Evolutionary conservation across 2,113 vertebrate genomes (phyloP), one percentile per base, ranked within the genome.

Genomic region (Channa argus): DNA sequence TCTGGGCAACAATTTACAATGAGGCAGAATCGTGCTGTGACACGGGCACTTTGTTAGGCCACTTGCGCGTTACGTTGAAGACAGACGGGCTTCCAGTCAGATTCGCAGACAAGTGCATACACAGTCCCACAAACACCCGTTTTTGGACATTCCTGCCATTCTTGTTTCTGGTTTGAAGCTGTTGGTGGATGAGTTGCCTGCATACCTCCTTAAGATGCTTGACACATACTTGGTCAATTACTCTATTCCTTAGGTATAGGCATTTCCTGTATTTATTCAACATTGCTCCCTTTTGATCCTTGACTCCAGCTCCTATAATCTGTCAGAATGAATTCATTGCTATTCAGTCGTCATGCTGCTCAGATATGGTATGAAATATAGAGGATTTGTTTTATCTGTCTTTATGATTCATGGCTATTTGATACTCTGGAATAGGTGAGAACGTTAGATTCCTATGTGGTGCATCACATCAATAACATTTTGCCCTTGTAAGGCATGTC

Each of bases 321-420:
- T 85, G 41, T 53, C 81, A 75, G 71, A 63, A 73, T 71, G 24
- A 78, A 71, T 79, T 80, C 79, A 79, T 80, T 85, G 74, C 52
- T 72, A 84, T 88, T 85, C 77, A 67, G 71, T 63, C 8, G 36
- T 77, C 73, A 64, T 6, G 60, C 78, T 84, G 61, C 38, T 56
- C 62, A 69, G 83, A 87, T 63, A 72, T 15, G 56, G 61, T 49
- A 79, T 80, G 63, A 80, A 88, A 86, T 88, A 79, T 58, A 71
- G 68, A 82, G 14, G 54, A 67, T 67, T 74, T 71, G 67, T 82
- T 86, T 75, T 78, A 79, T 88, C 65, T 39, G 74, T 77, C 74
- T 79, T 80, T 54, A 63, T 76, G 74, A 89, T 77, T 83, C 71
- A 66, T 71, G 13, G 67, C 71, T 76, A 64, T 74, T 74, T 82